Conservation (phyloP, 1,140 invertebrate species). For the Drosophila pachea region DNA sequence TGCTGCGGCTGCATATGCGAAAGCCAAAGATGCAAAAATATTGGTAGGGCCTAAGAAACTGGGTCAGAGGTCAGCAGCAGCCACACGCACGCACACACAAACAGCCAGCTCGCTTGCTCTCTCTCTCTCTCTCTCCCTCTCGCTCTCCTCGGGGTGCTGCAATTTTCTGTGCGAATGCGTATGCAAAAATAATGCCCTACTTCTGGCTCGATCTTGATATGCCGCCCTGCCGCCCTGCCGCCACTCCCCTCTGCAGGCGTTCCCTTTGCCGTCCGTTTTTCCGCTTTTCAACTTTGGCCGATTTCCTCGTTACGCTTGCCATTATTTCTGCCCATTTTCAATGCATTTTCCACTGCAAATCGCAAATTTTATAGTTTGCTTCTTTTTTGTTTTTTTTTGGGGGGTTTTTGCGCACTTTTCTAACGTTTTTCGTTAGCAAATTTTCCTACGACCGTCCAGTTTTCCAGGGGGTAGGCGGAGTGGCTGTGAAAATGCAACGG, state of each 20-base stretch:
- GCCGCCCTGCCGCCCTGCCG: not conserved
- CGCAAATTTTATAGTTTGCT: conserved; percentile 43
- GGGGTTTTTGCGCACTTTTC: conserved; percentile 45
- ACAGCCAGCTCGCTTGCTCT: not conserved
- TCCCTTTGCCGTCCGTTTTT: not conserved
- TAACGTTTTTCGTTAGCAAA: conserved; percentile 35
- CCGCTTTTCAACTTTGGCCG: not conserved
- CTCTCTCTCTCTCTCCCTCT: no score
- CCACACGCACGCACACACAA: conserved; percentile 34
- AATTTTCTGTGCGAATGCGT: conserved; percentile 67
- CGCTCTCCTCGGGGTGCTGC: conserved; percentile 28
- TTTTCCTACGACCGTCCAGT: not conserved
- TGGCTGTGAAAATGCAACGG: conserved; percentile 26
- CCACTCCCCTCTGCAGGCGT: conserved; percentile 14
- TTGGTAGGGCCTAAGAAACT: conserved; percentile 54
- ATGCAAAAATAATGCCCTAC: conserved; percentile 51
- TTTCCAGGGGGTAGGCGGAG: conserved; percentile 20
- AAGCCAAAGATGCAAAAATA: conserved; percentile 62
- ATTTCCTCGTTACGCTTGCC: conserved; percentile 53
- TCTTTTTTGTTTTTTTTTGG: no score
- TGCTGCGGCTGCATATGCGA: conserved; percentile 47
- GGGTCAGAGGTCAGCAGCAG: conserved; percentile 56
- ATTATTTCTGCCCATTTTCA: conserved; percentile 67
- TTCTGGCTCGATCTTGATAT: conserved; percentile 11
- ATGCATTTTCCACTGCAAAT: conserved; percentile 56